Evolutionary conservation across 2,113 vertebrate genomes (phyloP).

Genomic region (Sorex araneus): DNA sequence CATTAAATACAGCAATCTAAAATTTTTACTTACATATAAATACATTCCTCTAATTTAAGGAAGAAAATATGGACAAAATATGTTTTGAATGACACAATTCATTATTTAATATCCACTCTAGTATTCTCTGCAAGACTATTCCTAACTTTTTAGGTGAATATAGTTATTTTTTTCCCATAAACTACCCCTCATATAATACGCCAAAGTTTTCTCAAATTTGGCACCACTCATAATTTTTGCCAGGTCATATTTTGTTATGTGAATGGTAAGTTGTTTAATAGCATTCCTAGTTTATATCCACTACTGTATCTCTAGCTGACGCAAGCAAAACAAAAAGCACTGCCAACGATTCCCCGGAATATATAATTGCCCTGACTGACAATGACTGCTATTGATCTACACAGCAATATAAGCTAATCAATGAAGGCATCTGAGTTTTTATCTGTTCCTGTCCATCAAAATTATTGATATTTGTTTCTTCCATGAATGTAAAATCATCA

Average conservation of each 20-base stretch:
- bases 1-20: too few species aligned
- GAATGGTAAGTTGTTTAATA: not conserved
- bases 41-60: not conserved
- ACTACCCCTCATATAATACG: not conserved
- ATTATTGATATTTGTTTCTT: not conserved
- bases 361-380: not conserved
- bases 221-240: not conserved
- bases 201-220: not conserved
- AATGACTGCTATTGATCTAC: not conserved
- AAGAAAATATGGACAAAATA: not conserved
- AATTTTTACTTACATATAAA: not conserved
- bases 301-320: not conserved
- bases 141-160: not conserved
- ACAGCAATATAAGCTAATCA: conserved; percentile 4
- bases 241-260: not conserved
- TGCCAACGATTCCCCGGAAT: not conserved
- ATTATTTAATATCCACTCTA: not conserved
- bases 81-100: not conserved
- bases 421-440: not conserved
- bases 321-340: not conserved
- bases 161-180: not conserved
- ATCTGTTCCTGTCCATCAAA: not conserved
- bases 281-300: not conserved
- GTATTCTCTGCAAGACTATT: not conserved
- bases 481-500: not conserved